Evolutionary conservation across 2,113 vertebrate species (phyloP).

Genomic region (Illadopsis cleaveri): DNA sequence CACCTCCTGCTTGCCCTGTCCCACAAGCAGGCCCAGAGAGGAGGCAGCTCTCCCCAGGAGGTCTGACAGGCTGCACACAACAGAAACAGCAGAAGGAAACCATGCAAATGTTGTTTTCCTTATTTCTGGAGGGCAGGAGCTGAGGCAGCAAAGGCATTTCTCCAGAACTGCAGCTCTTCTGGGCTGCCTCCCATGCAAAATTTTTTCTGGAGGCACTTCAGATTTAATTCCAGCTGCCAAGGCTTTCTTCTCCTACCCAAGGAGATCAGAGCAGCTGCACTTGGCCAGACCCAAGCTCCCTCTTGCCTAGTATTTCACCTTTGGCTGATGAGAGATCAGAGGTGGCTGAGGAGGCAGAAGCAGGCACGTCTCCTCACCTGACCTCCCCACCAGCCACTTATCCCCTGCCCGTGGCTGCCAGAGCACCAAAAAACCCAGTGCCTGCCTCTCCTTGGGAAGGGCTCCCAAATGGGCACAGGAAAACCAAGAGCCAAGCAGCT

Average conservation of each 20-base stretch:
- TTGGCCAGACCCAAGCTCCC: not conserved
- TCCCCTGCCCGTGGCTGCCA: rapidly evolving
- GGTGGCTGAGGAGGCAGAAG: not conserved
- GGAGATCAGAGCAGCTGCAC: slow-evolving; percentile 27
- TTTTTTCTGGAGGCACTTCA: not conserved
- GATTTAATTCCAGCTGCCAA: not conserved
- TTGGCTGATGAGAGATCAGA: not conserved
- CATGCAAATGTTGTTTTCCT: not conserved
- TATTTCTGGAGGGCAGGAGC: not conserved
- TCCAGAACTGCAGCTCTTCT: not conserved
- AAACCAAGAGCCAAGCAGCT: not conserved
- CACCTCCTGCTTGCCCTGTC: not conserved
- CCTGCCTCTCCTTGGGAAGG: not conserved
- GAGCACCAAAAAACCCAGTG: not conserved
- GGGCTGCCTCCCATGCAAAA: not conserved
- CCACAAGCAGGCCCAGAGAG: not conserved
- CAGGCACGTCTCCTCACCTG: not conserved
- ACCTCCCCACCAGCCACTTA: not conserved
- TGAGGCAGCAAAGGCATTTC: not conserved
- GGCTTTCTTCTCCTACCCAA: slow-evolving; percentile 29
- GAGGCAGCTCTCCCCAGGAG: not conserved
- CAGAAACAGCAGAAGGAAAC: not conserved
- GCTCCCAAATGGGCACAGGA: not conserved
- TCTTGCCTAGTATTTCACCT: not conserved
- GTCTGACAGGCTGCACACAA: not conserved